These are phyloP conservation scores for Coelogynopora nodosa DNA, from an alignment of 2,888 invertebrate genomes.

Conservation along the genomic window DNA sequence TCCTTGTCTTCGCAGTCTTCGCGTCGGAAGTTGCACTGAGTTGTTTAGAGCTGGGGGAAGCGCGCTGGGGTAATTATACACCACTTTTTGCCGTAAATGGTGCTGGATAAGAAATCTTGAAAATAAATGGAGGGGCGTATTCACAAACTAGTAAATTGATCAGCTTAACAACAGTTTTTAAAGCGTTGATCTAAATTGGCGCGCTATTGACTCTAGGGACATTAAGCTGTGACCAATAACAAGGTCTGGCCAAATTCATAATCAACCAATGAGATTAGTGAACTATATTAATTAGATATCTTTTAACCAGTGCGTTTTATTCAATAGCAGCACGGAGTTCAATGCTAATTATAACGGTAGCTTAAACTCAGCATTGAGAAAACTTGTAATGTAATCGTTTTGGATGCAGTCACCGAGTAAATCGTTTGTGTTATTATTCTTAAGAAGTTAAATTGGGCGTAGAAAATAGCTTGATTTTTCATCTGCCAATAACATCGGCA, in stretches of 20 bases:
- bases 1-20: background rate
- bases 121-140: background rate
- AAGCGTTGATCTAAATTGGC: background rate
- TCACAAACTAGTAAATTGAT: background rate
- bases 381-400: conserved; percentile 1
- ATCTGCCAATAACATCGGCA: background rate
- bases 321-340: background rate
- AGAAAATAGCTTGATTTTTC: conserved; percentile 27
- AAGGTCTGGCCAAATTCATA: background rate
- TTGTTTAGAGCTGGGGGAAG: too few species aligned
- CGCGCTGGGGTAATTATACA: background rate
- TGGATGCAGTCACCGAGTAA: background rate
- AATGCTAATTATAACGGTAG: conserved; percentile 19
- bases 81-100: background rate
- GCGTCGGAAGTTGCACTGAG: background rate
- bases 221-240: background rate
- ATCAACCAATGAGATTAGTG: background rate
- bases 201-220: conserved; percentile 1
- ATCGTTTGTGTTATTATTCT: conserved; percentile 18
- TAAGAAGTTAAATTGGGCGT: conserved; percentile 19
- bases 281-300: background rate
- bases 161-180: background rate
- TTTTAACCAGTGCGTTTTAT: background rate
- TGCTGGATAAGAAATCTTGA: background rate
- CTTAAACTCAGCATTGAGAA: background rate